A percentile compares a stretch with the other conserved stretches of the same genome.
phyloP scores from a whole-genome alignment of 2,888 invertebrate species.

The Drosophila hamatofila region DNA sequence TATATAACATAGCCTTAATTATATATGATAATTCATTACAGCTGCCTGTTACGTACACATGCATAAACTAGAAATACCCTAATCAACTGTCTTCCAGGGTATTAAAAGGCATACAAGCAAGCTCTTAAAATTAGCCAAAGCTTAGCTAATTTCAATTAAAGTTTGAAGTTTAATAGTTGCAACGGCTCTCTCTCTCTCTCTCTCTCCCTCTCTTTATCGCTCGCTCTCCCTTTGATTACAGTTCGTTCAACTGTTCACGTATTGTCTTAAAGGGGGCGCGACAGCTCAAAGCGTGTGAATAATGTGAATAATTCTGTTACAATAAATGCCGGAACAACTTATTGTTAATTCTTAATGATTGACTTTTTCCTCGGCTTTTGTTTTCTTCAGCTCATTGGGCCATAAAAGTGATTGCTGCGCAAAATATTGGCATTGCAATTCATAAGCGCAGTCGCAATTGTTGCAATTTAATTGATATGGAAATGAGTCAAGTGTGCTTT shows the following conservation, averaged over 20 bases:
- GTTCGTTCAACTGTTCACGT: constrained; percentile 56
- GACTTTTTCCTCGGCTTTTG: constrained; percentile 1
- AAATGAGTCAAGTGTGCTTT: constrained; percentile 39
- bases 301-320: constrained; percentile 16
- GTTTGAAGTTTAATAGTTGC: constrained; percentile 18
- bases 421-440: constrained; percentile 31
- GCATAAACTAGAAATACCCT: not conserved
- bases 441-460: constrained; percentile 13
- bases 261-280: constrained; percentile 13
- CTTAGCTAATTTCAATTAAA: constrained; percentile 29
- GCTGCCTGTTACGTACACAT: not conserved
- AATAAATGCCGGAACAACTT: constrained; percentile 41
- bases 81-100: not conserved
- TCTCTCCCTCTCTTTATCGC: not conserved
- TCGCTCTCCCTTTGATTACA: not conserved
- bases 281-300: constrained; percentile 28
- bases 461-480: constrained; percentile 22
- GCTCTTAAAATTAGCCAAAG: constrained; percentile 14
- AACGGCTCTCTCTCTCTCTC: not conserved
- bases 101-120: not conserved
- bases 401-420: constrained; percentile 37
- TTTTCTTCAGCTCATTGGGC: constrained; percentile 36
- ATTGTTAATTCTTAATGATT: constrained; percentile 33
- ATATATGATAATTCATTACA: too few relatives aligned
- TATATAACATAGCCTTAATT: too few relatives aligned